These are phyloP conservation scores for Ophioderma brevispina DNA, from an alignment of 35 echinoderm and acorn worm species.

Conservation along the genomic window DNA sequence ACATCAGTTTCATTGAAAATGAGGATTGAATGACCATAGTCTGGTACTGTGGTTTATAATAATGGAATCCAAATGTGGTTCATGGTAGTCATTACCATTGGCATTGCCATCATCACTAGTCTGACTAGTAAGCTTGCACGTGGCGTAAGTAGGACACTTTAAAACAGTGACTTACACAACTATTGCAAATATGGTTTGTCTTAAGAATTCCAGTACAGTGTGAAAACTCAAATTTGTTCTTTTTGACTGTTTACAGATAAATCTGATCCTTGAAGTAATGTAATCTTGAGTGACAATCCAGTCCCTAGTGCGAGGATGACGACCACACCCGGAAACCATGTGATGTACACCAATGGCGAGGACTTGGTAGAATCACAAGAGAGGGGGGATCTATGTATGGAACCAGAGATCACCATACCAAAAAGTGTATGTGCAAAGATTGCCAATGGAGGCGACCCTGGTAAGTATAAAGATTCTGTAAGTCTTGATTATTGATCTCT, in stretches of 20 bases:
- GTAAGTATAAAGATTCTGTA: constrained; percentile 30
- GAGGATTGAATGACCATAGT: no score
- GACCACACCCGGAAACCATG: no score
- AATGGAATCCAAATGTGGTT: no score
- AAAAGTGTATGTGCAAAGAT: constrained; percentile 40
- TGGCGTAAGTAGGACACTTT: no score
- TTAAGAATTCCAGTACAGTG: not conserved
- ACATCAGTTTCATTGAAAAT: no score
- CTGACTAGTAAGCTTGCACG: no score
- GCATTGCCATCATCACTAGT: no score
- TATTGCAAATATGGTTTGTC: no score
- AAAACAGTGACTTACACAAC: no score
- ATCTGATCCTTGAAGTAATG: constrained; percentile 69
- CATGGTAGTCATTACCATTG: no score
- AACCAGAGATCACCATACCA: constrained; percentile 57
- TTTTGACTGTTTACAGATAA: constrained; percentile 2
- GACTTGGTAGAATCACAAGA: constrained; percentile 42
- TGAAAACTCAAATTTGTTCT: not conserved
- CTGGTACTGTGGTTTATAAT: no score
- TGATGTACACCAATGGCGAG: constrained; percentile 58
- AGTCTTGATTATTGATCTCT: no score
- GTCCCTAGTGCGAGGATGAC: constrained; percentile 25
- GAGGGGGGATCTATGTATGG: constrained; percentile 23
- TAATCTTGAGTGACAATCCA: constrained; percentile 42
- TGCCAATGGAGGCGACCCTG: constrained; percentile 48